phyloP scores from a whole-genome alignment of 1,140 invertebrate species.

The Ostrea denselamellosa region DNA sequence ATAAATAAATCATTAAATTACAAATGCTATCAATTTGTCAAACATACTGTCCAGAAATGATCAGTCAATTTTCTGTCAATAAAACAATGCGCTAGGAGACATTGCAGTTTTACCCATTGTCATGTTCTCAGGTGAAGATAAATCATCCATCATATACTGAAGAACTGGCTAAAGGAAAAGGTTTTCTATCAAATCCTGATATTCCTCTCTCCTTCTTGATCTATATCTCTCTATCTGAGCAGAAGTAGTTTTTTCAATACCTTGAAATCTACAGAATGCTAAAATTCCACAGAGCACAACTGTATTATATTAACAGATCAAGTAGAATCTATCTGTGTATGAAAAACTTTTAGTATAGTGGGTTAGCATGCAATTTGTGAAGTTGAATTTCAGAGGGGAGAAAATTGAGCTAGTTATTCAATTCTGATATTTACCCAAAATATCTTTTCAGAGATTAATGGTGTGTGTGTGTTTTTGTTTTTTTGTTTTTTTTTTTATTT shows the following conservation, averaged over 20 bases:
- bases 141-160: too few relatives aligned
- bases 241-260: not conserved
- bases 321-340: not conserved
- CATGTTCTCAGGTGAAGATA: not conserved
- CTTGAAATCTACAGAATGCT: not conserved
- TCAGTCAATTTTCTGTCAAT: not conserved
- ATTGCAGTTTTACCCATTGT: not conserved
- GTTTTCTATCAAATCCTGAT: too few relatives aligned
- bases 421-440: not conserved
- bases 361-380: slow-evolving; percentile 7
- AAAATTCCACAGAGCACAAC: not conserved
- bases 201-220: too few relatives aligned
- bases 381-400: not conserved
- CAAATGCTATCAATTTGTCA: not conserved
- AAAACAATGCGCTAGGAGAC: not conserved
- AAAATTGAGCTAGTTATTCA: slow-evolving; percentile 8
- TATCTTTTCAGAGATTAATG: not conserved
- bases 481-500: too few relatives aligned
- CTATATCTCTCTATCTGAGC: too few relatives aligned
- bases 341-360: not conserved
- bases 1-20: not conserved
- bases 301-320: not conserved
- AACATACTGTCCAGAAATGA: not conserved
- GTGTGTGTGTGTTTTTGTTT: not conserved
- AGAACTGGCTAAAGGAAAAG: too few relatives aligned